A percentile compares a stretch with the other conserved stretches of the same genome.
Evolutionary conservation across 2,888 invertebrate genomes (phyloP).

Genomic region (Agrotis segetum): DNA sequence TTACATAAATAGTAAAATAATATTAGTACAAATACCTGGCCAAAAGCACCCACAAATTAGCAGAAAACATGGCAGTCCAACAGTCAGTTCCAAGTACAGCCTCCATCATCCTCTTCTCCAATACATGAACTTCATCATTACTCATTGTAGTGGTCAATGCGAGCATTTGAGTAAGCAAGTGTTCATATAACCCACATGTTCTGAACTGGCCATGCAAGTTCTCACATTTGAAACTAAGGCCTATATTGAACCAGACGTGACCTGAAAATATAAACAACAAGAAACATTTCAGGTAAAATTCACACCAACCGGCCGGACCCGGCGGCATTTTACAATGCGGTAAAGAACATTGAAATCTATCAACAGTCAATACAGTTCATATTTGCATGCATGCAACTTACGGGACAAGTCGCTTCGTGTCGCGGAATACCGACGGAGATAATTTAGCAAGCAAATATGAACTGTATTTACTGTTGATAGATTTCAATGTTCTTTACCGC

Average conservation of each 20-base stretch:
- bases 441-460: too few species aligned
- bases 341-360: too few species aligned
- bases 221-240: conserved; percentile 67
- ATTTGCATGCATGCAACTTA: too few species aligned
- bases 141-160: conserved; percentile 70
- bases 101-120: conserved; percentile 77
- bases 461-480: too few species aligned
- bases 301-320: too few species aligned
- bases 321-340: too few species aligned
- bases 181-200: conserved; percentile 75
- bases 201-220: conserved; percentile 42
- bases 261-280: conserved; percentile 70
- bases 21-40: conserved; percentile 76
- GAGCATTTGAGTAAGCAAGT: conserved; percentile 71
- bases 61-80: conserved; percentile 78
- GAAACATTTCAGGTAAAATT: too few species aligned
- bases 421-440: too few species aligned
- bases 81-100: conserved; percentile 74
- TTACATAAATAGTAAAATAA: too few species aligned
- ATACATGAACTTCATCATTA: conserved; percentile 68
- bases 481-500: too few species aligned
- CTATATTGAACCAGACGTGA: conserved; percentile 76
- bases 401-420: too few species aligned
- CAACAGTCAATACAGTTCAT: too few species aligned
- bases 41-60: conserved; percentile 80